These are phyloP conservation scores for Scomber japonicus DNA, from an alignment of 2,113 vertebrate species.

Conservation along the genomic window DNA sequence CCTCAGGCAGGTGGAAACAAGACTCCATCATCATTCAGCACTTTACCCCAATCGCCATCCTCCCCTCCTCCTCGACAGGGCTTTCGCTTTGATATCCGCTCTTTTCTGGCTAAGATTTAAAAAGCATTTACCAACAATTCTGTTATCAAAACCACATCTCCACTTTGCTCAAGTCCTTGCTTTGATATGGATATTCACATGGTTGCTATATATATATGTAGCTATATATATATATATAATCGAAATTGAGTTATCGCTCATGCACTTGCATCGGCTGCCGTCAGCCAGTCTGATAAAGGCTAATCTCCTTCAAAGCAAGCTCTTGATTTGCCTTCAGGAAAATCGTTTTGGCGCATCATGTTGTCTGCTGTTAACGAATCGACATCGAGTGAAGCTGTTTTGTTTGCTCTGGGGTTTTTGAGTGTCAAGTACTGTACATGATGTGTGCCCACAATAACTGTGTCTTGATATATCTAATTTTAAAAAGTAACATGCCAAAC, in stretches of 20 bases:
- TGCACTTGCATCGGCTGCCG: conserved; percentile 2
- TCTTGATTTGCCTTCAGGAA: conserved; percentile 59
- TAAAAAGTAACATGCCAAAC: conserved; percentile 71
- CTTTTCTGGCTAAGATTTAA: background rate
- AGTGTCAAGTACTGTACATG: conserved; percentile 75
- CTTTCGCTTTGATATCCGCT: conserved; percentile 10
- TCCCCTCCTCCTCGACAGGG: background rate
- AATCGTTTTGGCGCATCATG: conserved; percentile 25
- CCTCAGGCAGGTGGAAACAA: conserved; percentile 7
- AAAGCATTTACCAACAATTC: conserved; percentile 19
- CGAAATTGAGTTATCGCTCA: conserved; percentile 29
- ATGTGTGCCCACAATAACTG: conserved; percentile 70
- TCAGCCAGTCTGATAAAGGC: conserved; percentile 37
- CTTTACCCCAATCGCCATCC: background rate
- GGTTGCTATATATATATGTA: background rate
- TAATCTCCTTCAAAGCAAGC: conserved; percentile 54
- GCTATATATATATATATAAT: background rate
- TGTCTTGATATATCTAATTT: conserved; percentile 77
- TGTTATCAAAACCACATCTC: background rate
- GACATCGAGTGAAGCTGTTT: conserved; percentile 47
- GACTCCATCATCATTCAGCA: conserved; percentile 1
- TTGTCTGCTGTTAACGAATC: conserved; percentile 48
- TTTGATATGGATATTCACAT: conserved; percentile 43
- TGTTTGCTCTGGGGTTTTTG: conserved; percentile 71
- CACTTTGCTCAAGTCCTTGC: conserved; percentile 26